Evolutionary conservation across 2,888 invertebrate species (phyloP).

Genomic region (Megamerina dolium): DNA sequence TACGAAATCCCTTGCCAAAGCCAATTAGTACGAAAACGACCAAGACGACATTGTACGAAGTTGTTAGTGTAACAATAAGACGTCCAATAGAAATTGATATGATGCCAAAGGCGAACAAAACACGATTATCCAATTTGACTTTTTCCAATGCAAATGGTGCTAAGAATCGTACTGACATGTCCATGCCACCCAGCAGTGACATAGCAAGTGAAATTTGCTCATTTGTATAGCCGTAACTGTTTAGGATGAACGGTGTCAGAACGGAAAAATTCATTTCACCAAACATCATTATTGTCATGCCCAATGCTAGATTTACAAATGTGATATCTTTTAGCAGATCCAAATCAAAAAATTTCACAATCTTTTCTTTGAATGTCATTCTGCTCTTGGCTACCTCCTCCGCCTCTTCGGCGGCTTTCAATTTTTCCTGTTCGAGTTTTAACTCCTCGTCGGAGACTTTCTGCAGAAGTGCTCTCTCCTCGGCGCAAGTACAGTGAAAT

Average conservation of each 20-base stretch:
- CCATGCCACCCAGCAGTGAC: constrained; percentile 63
- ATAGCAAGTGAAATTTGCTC: constrained; percentile 59
- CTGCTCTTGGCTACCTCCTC: constrained; percentile 38
- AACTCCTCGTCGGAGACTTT: constrained; percentile 26
- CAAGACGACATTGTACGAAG: constrained; percentile 53
- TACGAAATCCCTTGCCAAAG: constrained; percentile 64
- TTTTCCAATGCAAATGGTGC: constrained; percentile 63
- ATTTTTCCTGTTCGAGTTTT: constrained; percentile 19
- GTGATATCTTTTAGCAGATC: constrained; percentile 62
- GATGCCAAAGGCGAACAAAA: constrained; percentile 63
- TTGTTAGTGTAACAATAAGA: constrained; percentile 48
- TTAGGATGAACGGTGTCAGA: constrained; percentile 64
- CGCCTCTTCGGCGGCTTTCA: constrained; percentile 28
- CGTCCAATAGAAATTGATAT: constrained; percentile 50
- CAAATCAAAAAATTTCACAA: constrained; percentile 63
- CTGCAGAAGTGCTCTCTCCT: constrained; percentile 38
- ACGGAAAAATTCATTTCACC: constrained; percentile 69
- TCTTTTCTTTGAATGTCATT: constrained; percentile 54
- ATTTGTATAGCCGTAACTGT: constrained; percentile 57
- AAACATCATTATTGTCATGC: constrained; percentile 66
- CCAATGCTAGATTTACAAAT: constrained; percentile 64
- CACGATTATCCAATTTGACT: constrained; percentile 63
- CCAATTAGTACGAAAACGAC: constrained; percentile 60
- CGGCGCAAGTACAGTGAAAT: constrained; percentile 39
- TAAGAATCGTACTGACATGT: constrained; percentile 60